A percentile compares a stretch with the other conserved stretches of the same genome.
These are phyloP conservation scores for Rhagologus leucostigma DNA, from an alignment of 2,113 vertebrate genomes.

Conservation along the genomic window DNA sequence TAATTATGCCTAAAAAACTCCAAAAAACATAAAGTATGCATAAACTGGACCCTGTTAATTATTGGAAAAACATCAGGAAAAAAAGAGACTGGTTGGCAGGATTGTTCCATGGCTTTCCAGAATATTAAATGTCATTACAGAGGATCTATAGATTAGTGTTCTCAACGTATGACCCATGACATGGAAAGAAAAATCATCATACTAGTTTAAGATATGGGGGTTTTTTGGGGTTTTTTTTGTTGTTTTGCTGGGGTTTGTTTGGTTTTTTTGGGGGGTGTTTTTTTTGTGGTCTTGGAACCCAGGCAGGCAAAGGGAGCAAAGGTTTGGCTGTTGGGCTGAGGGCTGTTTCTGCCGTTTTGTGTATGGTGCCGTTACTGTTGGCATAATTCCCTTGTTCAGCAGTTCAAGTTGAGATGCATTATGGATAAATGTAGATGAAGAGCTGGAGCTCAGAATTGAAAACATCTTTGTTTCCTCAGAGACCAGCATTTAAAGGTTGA, in stretches of 20 bases:
- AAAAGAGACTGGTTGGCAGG: not conserved
- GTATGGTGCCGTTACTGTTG: not conserved
- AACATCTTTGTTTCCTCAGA: not conserved
- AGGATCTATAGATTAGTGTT: not conserved
- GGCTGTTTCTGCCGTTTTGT: not conserved
- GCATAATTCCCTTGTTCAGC: not conserved
- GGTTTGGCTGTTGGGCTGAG: not conserved
- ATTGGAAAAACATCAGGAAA: not conserved
- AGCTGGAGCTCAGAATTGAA: not conserved
- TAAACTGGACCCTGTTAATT: not conserved
- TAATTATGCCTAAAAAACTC: not conserved
- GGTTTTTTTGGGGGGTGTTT: no score
- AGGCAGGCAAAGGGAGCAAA: not conserved
- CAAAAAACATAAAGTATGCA: not conserved
- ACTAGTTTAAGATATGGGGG: not conserved
- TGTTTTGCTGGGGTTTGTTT: not conserved
- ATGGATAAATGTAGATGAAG: not conserved
- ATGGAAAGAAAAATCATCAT: not conserved
- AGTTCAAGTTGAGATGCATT: not conserved
- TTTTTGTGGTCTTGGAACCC: not conserved
- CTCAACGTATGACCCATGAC: fast-evolving
- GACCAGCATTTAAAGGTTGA: not conserved
- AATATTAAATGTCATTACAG: not conserved
- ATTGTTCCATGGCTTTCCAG: not conserved
- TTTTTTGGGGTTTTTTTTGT: no score